These are phyloP conservation scores for Homarus gammarus DNA, from an alignment of 2,888 invertebrate genomes.

Conservation along the genomic window DNA sequence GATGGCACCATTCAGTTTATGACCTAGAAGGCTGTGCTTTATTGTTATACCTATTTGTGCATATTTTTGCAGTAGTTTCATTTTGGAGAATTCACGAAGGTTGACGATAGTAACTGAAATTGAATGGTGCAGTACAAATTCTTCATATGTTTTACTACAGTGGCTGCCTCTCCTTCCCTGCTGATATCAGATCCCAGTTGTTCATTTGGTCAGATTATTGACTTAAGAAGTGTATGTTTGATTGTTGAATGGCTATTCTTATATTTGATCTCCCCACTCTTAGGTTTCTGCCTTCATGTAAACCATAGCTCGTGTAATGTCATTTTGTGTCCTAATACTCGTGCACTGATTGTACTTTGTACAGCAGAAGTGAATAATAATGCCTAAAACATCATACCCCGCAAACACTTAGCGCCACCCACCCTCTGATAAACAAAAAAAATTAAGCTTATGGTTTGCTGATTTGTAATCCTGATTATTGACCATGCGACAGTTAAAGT, in stretches of 20 bases:
- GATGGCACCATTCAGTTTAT: conserved; percentile 70
- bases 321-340: conserved; percentile 60
- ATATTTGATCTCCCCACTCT: conserved; percentile 59
- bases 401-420: conserved; percentile 69
- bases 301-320: conserved; percentile 69
- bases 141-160: conserved; percentile 57
- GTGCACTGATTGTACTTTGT: conserved; percentile 62
- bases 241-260: conserved; percentile 70
- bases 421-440: conserved; percentile 70
- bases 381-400: conserved; percentile 47
- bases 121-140: conserved; percentile 71
- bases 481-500: background rate
- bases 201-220: conserved; percentile 45
- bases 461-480: conserved; percentile 1
- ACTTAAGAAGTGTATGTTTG: conserved; percentile 55
- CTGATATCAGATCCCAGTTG: conserved; percentile 58
- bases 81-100: conserved; percentile 15
- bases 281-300: conserved; percentile 52
- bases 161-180: conserved; percentile 71
- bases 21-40: conserved; percentile 40
- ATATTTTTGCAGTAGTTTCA: conserved; percentile 20
- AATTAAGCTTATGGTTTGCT: conserved; percentile 63
- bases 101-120: conserved; percentile 45
- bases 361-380: conserved; percentile 52
- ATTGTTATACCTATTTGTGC: background rate